Base-by-base conservation (phyloP, 64 coral and sea anemone species). In the Catalaphyllia jardinei region DNA sequence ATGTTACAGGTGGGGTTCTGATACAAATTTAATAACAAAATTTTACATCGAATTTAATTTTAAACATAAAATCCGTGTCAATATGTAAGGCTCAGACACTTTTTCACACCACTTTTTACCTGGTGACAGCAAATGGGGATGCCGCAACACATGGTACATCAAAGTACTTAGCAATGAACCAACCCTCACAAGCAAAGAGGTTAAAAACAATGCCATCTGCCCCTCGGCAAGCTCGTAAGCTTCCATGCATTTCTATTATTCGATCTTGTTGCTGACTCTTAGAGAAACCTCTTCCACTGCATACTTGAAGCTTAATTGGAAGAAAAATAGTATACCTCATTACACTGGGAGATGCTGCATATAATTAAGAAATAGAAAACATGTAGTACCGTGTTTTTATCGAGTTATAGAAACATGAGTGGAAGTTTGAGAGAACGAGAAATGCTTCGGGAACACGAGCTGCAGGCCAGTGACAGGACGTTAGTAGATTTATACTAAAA, bases 121-220 rank as follows among this genome's bases (percentile, higher is more conserved):
- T 96, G 33, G 94, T 96, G 33, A 96, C 88, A 8, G 94, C 94
- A 90, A 96, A 96, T 86, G 94, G 94, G 10, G 94, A 96, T 5
- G 89, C 94, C 18, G 91, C 94, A 29, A 96, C 78, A 46, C 94
- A 96, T 29, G 94, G 91, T 25, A 96, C 88, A 69, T 89, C 79
- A 61, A 96, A 83, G 19, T 93, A 90, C 50, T 93, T 82, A 27
- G 91, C 94, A 90, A 96, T 96, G 65, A 96, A 96, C 94, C 94
- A 96, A 28, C 94, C 94, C 67, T 96, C 94, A 82, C 94, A 96
- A 77, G 94, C 94, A 90, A 96, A 96, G 11, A 96, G 73, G 17
- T 96, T 96, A 76, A 96, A 96, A 19, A 96, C 91, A 57, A 96
- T 93, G 71, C 91, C 94, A 93, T 73, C 82, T 14, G 94, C 94